A percentile compares a stretch with the other conserved stretches of the same genome.
Conservation (phyloP, 2,113 vertebrate genomes). For the Poicephalus gulielmi region DNA sequence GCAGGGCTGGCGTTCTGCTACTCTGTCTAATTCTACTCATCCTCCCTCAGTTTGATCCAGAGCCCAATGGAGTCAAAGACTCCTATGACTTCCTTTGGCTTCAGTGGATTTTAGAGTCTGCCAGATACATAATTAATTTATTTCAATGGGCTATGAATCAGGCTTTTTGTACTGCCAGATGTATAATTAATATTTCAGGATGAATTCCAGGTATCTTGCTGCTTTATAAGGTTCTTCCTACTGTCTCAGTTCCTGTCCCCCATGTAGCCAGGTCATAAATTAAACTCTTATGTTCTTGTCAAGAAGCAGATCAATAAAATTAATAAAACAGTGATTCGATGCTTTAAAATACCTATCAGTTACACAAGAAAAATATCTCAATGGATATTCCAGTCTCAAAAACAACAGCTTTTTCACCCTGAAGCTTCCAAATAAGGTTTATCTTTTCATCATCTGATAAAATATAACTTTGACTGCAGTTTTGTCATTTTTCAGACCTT, state of each 20-base stretch:
- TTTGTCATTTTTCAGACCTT: neutral
- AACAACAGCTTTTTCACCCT: neutral
- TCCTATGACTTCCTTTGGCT: constrained; percentile 47
- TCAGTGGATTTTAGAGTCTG: constrained; percentile 40
- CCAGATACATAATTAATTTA: constrained; percentile 68
- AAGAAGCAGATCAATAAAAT: neutral
- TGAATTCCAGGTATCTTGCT: constrained; percentile 61
- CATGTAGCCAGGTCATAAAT: constrained; percentile 20
- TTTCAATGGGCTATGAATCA: constrained; percentile 56
- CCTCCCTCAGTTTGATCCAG: constrained; percentile 13
- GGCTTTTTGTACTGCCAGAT: constrained; percentile 61
- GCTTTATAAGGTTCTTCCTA: constrained; percentile 37
- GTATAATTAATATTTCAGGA: constrained; percentile 68
- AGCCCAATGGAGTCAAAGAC: constrained; percentile 25
- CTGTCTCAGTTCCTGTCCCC: constrained; percentile 8
- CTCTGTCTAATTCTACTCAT: neutral
- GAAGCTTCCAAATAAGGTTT: neutral
- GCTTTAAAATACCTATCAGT: neutral
- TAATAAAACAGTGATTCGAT: rapidly evolving
- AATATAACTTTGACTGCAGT: neutral
- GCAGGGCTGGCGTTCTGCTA: neutral
- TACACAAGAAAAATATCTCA: neutral
- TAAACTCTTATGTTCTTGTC: neutral
- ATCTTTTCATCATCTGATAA: neutral
- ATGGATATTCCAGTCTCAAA: neutral